Conservation (phyloP, 92 coral and sea anemone species). For the Epizoanthus stellaris region DNA sequence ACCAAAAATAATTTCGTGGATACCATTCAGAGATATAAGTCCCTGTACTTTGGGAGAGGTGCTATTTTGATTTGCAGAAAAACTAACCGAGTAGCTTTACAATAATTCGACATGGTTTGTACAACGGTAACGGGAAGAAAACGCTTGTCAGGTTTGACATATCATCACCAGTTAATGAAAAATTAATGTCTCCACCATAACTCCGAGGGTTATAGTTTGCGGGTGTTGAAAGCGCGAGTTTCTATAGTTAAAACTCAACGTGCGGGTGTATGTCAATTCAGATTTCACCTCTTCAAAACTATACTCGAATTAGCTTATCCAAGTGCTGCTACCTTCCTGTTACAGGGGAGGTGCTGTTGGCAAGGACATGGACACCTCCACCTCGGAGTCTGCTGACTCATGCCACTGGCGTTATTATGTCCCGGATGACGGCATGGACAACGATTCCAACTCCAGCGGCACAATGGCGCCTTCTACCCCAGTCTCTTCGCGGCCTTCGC, state of each 20-base stretch:
- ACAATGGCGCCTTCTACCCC: constrained; percentile 40
- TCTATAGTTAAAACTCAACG: neutral
- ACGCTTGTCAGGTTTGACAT: too few species aligned
- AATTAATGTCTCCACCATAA: too few species aligned
- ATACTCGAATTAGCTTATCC: neutral
- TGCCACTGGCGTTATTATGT: constrained; percentile 27
- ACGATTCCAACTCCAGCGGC: constrained; percentile 26
- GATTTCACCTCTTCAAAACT: constrained; percentile 1
- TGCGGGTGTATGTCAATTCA: neutral
- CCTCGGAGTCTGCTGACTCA: constrained; percentile 13
- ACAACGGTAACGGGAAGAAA: too few species aligned
- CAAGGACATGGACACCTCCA: constrained; percentile 4
- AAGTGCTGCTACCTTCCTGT: neutral
- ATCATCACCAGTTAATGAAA: too few species aligned
- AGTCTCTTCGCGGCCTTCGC: constrained; percentile 18
- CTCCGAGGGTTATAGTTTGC: too few species aligned
- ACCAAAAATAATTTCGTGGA: too few species aligned
- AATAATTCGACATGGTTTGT: too few species aligned
- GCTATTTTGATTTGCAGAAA: too few species aligned
- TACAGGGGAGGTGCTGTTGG: constrained; percentile 38
- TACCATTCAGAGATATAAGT: too few species aligned
- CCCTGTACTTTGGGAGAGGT: too few species aligned
- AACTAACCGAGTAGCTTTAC: too few species aligned
- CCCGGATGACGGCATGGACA: constrained; percentile 17
- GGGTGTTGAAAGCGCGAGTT: neutral